A percentile compares a stretch with the other conserved stretches of the same genome.
These are phyloP conservation scores for Bergia sp. DNA, from an alignment of 92 coral and sea anemone genomes.

Conservation along the genomic window DNA sequence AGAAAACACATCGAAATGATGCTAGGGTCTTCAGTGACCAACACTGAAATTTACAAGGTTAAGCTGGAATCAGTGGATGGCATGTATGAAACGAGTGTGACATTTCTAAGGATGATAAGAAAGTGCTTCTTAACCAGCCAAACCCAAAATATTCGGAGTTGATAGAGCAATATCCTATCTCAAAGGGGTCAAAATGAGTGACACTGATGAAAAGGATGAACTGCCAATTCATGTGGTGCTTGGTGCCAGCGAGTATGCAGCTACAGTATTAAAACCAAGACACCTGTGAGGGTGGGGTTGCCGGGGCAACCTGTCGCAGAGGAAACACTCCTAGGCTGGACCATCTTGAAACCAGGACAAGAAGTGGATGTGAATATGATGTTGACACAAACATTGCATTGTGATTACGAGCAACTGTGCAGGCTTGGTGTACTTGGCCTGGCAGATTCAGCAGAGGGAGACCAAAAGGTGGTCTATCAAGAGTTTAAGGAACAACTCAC, in stretches of 20 bases:
- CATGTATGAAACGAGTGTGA: too few relatives aligned
- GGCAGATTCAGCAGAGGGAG: background rate
- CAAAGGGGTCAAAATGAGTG: constrained; percentile 10
- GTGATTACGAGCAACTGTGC: constrained; percentile 28
- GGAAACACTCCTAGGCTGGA: constrained; percentile 32
- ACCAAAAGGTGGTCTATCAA: constrained; percentile 16
- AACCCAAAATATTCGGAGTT: too few relatives aligned
- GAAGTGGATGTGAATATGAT: constrained; percentile 21
- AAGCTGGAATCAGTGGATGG: too few relatives aligned
- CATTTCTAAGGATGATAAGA: too few relatives aligned
- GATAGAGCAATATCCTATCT: too few relatives aligned
- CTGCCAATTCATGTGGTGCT: constrained; percentile 33
- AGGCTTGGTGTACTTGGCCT: constrained; percentile 1
- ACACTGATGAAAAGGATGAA: constrained; percentile 1
- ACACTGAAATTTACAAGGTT: too few relatives aligned
- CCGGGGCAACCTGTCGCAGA: constrained; percentile 39
- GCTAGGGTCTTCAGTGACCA: too few relatives aligned
- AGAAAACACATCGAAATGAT: too few relatives aligned
- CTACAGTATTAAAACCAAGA: constrained; percentile 4
- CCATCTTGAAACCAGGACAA: constrained; percentile 21
- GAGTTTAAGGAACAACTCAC: constrained; percentile 31
- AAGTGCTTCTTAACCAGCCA: too few relatives aligned
- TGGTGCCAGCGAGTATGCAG: constrained; percentile 25
- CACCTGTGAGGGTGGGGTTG: constrained; percentile 3
- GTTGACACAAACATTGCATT: constrained; percentile 24